Conservation (phyloP, 2,113 vertebrate species). For the Desmodus rotundus region DNA sequence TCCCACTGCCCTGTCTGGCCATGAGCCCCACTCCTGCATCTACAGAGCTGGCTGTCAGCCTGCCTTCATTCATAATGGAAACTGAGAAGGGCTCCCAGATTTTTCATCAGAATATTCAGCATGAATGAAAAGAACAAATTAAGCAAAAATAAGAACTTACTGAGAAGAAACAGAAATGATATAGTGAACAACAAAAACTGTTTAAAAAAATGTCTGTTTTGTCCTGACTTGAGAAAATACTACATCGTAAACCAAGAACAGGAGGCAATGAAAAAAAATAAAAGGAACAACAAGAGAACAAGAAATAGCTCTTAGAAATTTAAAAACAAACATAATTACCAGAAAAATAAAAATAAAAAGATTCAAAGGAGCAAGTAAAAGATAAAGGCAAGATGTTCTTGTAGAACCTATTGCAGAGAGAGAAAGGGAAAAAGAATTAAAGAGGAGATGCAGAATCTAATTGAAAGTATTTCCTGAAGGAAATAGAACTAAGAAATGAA, state of each 20-base stretch:
- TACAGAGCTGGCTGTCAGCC: background rate
- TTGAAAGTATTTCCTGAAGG: background rate
- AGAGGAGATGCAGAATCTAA: background rate
- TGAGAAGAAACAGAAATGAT: background rate
- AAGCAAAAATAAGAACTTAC: background rate
- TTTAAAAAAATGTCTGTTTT: background rate
- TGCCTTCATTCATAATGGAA: background rate
- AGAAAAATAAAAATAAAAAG: background rate
- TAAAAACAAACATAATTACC: background rate
- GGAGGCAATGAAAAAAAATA: background rate
- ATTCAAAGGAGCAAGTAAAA: background rate
- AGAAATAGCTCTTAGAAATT: constrained; percentile 9
- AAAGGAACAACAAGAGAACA: background rate
- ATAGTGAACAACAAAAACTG: background rate
- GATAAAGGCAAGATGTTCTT: background rate
- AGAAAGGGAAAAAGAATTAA: background rate
- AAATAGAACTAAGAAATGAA: background rate
- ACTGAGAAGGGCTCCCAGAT: background rate
- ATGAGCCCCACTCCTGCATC: accelerated
- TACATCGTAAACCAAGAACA: background rate
- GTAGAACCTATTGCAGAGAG: background rate
- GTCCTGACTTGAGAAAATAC: background rate
- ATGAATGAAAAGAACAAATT: constrained; percentile 6
- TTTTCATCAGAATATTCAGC: background rate
- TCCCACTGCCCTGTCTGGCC: background rate